These are phyloP conservation scores for Kobus ellipsiprymnus DNA, from an alignment of 2,113 vertebrate genomes.

Conservation along the genomic window DNA sequence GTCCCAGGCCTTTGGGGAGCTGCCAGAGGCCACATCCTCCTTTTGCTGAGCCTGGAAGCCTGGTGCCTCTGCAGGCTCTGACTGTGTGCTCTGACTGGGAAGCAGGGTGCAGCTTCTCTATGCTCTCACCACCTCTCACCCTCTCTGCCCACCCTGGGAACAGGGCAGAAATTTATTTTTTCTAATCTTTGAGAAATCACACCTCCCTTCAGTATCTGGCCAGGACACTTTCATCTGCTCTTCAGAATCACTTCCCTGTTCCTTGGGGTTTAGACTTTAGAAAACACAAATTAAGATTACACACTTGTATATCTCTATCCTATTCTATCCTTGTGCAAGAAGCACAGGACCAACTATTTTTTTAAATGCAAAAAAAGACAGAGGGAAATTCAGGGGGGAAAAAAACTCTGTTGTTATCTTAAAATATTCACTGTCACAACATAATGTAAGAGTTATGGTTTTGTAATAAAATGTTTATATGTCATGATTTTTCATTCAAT, in stretches of 20 bases:
- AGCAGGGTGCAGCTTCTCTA: not conserved
- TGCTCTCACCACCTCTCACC: not conserved
- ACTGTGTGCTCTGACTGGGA: not conserved
- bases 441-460: not conserved
- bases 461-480: not conserved
- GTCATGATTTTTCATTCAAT: not conserved
- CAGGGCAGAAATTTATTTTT: not conserved
- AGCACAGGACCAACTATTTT: not conserved
- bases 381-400: not conserved
- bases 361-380: not conserved
- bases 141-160: not conserved
- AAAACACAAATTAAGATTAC: not conserved
- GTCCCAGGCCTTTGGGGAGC: not conserved
- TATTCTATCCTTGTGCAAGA: not conserved
- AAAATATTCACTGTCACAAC: not conserved
- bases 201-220: not conserved
- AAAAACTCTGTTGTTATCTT: not conserved
- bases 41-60: not conserved
- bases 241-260: not conserved
- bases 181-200: not conserved
- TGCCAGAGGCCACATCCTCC: not conserved
- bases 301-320: not conserved
- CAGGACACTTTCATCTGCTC: not conserved
- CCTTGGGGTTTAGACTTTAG: not conserved
- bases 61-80: not conserved